Evolutionary conservation across 2,113 vertebrate species (phyloP), one percentile per base, ranked within the genome.

Genomic region (Sander vitreus): DNA sequence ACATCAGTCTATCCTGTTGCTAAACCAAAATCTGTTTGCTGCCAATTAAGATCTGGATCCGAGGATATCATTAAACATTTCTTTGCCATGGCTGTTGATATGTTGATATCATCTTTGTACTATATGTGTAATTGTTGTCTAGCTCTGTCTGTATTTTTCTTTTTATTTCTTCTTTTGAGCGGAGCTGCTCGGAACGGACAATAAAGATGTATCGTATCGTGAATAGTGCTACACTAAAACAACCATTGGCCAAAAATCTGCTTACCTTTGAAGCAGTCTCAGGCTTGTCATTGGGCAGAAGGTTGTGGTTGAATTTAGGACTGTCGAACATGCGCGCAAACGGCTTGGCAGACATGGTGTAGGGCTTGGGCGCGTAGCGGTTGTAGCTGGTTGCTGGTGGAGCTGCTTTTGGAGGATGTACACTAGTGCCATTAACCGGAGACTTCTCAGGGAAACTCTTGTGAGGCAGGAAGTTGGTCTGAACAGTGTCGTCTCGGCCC

Each of bases 241-340:
- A 4, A 30, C 30, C 0, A 0, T 14, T 50, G 33, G 12, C 8
- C 11, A 53, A 57, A 58, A 74, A 43, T 54, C 15, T 19, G 66
- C 73, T 80, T 81, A 95, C 87, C 90, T 97, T 97, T 11, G 95
- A 58, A 63, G 93, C 91, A 76, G 93, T 80, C 57, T 99, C 97
- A 4, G 95, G 85, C 75, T 97, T 98, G 88, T 99, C 97, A 57
- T 96, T 97, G 87, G 98, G 96, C 94, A 99, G 92, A 80, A 99
- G 97, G 90, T 99, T 99, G 92, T 99, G 98, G 93, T 97, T 99
- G 94, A 99, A 99, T 84, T 99, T 99, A 0, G 98, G 98, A 77
- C 97, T 99, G 84, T 99, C 98, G 39, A 99, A 99, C 93, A 99
- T 99, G 93, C 98, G 97, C 51, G 99, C 96, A 71, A 97, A 99